Conservation (phyloP, 2,797 vertebrate species). For the Tachyglossus aculeatus region DNA sequence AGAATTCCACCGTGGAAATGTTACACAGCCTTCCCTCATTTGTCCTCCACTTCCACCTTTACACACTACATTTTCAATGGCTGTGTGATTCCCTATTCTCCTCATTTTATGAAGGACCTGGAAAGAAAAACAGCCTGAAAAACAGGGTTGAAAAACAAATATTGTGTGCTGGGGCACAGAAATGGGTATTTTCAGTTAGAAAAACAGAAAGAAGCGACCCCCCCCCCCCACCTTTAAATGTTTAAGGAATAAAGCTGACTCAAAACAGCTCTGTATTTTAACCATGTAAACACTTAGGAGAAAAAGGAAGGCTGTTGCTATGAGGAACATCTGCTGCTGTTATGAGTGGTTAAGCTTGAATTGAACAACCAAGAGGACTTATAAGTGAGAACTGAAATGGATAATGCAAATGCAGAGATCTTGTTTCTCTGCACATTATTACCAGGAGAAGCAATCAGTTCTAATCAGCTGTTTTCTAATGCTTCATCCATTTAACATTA, state of each 20-base stretch:
- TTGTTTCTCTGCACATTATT: too few relatives aligned
- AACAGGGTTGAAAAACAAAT: background rate
- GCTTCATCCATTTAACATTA: background rate
- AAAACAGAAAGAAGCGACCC: background rate
- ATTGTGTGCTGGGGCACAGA: background rate
- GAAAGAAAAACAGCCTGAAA: background rate
- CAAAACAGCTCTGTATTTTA: conserved; percentile 25
- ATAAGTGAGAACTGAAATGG: background rate
- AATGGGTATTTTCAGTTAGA: background rate
- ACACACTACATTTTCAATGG: background rate
- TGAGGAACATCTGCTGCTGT: background rate
- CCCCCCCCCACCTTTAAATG: background rate
- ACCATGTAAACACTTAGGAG: background rate
- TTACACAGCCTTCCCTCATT: background rate
- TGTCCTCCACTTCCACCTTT: background rate
- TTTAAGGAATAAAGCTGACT: conserved; percentile 9
- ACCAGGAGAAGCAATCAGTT: too few relatives aligned
- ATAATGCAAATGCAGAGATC: background rate
- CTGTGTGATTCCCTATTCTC: background rate
- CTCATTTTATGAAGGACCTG: fast-evolving
- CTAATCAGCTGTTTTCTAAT: background rate
- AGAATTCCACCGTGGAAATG: background rate
- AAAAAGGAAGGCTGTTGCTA: background rate
- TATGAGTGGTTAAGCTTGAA: background rate
- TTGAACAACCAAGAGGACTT: background rate